phyloP scores from a whole-genome alignment of 2,888 invertebrate species.

The Pyrrhosoma nymphula region DNA sequence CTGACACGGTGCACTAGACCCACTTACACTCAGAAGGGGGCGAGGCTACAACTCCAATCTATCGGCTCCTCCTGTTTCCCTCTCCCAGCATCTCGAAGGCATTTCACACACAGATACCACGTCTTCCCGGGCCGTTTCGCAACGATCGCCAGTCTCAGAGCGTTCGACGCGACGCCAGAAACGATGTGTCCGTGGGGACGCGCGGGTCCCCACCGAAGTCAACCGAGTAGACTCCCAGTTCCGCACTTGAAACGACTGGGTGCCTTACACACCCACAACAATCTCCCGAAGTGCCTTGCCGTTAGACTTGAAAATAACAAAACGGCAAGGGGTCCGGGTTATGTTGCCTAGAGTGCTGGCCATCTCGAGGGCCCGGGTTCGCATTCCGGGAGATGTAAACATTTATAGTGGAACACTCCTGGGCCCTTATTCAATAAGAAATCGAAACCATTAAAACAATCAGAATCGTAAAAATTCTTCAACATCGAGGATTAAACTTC shows the following conservation, averaged over 20 bases:
- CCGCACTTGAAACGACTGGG: no score
- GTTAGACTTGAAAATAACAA: neutral
- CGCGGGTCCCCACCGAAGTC: neutral
- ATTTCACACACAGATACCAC: neutral
- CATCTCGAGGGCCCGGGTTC: neutral
- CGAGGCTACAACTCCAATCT: conserved; percentile 39
- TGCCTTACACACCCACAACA: neutral
- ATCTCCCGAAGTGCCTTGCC: neutral
- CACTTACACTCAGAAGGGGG: conserved; percentile 12
- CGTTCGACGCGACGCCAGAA: neutral
- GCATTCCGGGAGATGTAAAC: no score
- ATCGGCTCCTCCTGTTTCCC: neutral
- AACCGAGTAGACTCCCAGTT: no score
- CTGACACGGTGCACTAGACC: conserved; percentile 63
- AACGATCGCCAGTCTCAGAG: neutral
- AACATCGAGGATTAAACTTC: no score
- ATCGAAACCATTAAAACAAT: no score
- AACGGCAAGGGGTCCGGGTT: neutral
- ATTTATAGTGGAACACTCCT: no score
- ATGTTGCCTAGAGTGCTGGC: neutral
- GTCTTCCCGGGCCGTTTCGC: neutral
- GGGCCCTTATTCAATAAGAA: no score
- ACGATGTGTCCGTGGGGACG: no score
- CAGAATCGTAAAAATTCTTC: no score
- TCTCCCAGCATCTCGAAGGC: neutral